These are phyloP conservation scores for Apus apus DNA, from an alignment of 2,113 vertebrate genomes.

Conservation along the genomic window DNA sequence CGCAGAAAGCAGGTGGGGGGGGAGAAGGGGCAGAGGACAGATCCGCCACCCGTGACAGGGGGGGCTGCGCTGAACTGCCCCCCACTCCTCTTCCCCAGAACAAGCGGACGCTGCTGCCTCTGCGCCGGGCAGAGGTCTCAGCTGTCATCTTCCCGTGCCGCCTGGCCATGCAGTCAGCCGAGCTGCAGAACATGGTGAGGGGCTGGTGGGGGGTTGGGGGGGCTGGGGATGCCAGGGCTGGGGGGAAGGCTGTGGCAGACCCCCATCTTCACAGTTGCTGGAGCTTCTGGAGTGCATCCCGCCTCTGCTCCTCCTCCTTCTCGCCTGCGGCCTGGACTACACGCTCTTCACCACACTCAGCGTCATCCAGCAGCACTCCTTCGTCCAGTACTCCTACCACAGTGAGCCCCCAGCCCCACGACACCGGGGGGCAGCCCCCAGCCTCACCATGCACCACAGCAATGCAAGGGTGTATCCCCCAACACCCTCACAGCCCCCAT, in stretches of 20 bases:
- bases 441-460: too few species aligned
- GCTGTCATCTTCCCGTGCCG: conserved; percentile 72
- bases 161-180: conserved; percentile 57
- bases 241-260: background rate
- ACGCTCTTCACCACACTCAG: conserved; percentile 78
- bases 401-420: conserved; percentile 65
- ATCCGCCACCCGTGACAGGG: accelerated
- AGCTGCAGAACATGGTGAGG: conserved; percentile 73
- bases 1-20: conserved; percentile 72
- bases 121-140: conserved; percentile 67
- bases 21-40: background rate
- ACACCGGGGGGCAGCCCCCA: background rate
- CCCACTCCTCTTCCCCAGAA: background rate
- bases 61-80: background rate
- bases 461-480: too few species aligned
- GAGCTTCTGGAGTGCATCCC: conserved; percentile 77
- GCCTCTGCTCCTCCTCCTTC: conserved; percentile 67
- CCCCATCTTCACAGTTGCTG: conserved; percentile 38
- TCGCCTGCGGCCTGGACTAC: conserved; percentile 77
- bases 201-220: conserved; percentile 54
- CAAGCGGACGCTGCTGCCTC: conserved; percentile 76
- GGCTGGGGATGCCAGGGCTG: too few species aligned
- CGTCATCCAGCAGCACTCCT: conserved; percentile 80
- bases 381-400: conserved; percentile 80
- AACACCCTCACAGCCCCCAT: too few species aligned